A percentile compares a stretch with the other conserved stretches of the same genome.
Conservation (phyloP, 2,888 invertebrate species). For the Thera britannica region DNA sequence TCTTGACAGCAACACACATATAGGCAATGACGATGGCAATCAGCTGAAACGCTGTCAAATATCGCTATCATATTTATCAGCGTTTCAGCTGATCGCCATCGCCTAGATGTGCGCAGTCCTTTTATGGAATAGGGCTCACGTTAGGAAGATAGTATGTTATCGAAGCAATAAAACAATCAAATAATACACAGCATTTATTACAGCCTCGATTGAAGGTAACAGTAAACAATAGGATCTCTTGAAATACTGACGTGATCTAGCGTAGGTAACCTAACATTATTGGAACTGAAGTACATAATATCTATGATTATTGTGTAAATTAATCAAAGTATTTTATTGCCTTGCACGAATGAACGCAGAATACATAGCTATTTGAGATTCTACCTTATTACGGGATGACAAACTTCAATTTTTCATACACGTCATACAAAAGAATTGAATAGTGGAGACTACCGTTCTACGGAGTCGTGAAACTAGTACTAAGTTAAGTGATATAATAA, state of each 20-base stretch:
- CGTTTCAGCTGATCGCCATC: too few relatives aligned
- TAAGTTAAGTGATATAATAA: background rate
- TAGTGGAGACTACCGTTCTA: conserved; percentile 14
- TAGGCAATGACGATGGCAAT: too few relatives aligned
- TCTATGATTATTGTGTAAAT: too few relatives aligned
- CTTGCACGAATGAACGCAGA: conserved; percentile 22
- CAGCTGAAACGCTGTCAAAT: too few relatives aligned
- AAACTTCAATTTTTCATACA: conserved; percentile 25
- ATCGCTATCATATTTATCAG: too few relatives aligned
- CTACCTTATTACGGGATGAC: conserved; percentile 24
- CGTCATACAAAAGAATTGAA: conserved; percentile 9
- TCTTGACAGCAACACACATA: too few relatives aligned
- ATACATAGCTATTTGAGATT: conserved; percentile 28
- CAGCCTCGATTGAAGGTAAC: conserved; percentile 64
- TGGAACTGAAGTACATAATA: conserved; percentile 16
- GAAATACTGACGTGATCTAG: conserved; percentile 62
- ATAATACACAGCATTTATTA: conserved; percentile 66
- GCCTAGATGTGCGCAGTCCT: too few relatives aligned
- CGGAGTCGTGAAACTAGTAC: conserved; percentile 21
- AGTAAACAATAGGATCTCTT: conserved; percentile 59
- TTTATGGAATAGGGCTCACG: too few relatives aligned
- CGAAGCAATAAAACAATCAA: conserved; percentile 45
- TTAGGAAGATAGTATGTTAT: too few relatives aligned
- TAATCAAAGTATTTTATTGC: conserved; percentile 13
- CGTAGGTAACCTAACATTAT: conserved; percentile 23